Evolutionary conservation across 2,797 vertebrate species (phyloP).

Genomic region (Champsocephalus esox): DNA sequence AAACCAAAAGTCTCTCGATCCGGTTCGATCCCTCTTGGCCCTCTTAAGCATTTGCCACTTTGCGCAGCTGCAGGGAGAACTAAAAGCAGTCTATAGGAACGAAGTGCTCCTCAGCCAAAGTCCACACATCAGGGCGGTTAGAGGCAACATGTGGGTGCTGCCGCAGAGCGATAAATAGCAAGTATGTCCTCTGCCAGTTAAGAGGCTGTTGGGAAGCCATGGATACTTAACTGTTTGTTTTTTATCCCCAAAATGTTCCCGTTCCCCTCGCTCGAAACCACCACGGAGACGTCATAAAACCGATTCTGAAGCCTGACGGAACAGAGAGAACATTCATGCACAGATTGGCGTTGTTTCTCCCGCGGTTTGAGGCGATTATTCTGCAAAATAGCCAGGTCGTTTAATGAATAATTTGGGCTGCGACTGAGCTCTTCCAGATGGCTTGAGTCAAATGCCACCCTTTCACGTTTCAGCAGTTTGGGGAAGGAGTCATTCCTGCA

Average conservation of each 20-base stretch:
- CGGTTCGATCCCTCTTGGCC: no score
- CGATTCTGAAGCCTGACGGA: constrained; percentile 66
- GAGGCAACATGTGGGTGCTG: constrained; percentile 55
- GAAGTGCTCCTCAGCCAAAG: constrained; percentile 54
- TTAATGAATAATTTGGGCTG: constrained; percentile 77
- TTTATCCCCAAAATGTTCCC: constrained; percentile 75
- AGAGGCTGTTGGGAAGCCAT: constrained; percentile 63
- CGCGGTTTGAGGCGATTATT: constrained; percentile 69
- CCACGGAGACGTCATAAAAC: constrained; percentile 68
- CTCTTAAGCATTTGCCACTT: not conserved
- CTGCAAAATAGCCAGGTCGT: constrained; percentile 60
- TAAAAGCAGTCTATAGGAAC: constrained; percentile 39
- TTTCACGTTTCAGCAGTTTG: constrained; percentile 60
- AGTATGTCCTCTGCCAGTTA: constrained; percentile 40
- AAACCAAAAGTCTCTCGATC: no score
- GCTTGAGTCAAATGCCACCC: constrained; percentile 68
- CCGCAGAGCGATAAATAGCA: constrained; percentile 61
- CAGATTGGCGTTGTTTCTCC: constrained; percentile 60
- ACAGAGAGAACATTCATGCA: constrained; percentile 72
- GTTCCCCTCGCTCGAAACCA: constrained; percentile 69
- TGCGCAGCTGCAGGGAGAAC: constrained; percentile 23
- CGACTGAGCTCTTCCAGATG: constrained; percentile 79
- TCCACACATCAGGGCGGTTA: constrained; percentile 52
- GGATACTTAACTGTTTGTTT: constrained; percentile 77
- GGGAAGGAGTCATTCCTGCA: constrained; percentile 60